Percentiles rank a stretch among this genome's conserved stretches.
Evolutionary conservation across 1,140 invertebrate species (phyloP).

Genomic region (Chlorops oryzae): DNA sequence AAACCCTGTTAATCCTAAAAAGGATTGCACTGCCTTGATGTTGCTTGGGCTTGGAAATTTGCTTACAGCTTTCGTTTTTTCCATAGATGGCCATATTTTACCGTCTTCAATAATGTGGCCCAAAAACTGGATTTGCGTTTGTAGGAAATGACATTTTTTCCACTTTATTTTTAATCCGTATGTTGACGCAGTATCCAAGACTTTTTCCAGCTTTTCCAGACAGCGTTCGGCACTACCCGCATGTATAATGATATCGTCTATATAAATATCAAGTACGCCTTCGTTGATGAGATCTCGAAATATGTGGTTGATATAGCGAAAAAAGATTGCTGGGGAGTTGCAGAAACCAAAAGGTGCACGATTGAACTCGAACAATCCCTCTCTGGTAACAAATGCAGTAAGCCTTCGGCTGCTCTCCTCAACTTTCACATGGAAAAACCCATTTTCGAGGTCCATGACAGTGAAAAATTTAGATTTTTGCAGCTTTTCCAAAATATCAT

Average conservation of each 20-base stretch:
- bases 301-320: conserved; percentile 40
- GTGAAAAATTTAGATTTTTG: conserved; percentile 18
- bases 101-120: conserved; percentile 23
- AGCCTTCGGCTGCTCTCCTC: conserved; percentile 16
- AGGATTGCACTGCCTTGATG: too few relatives aligned
- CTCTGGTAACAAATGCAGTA: conserved; percentile 16
- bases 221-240: conserved; percentile 1
- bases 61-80: conserved; percentile 31
- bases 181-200: conserved; percentile 23
- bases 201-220: conserved; percentile 21
- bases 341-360: conserved; percentile 15
- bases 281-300: conserved; percentile 13
- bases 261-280: conserved; percentile 14
- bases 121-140: conserved; percentile 33
- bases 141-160: conserved; percentile 40
- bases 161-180: conserved; percentile 42
- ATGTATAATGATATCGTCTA: conserved; percentile 17
- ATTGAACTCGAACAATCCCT: conserved; percentile 16
- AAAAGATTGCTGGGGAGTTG: conserved; percentile 43
- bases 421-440: conserved; percentile 15
- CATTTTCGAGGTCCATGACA: conserved; percentile 21
- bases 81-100: conserved; percentile 25
- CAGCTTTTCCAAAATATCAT: conserved; percentile 23
- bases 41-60: conserved; percentile 31
- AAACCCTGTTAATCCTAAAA: too few relatives aligned